Percentiles rank a stretch among this genome's conserved stretches.
Evolutionary conservation across 2,113 vertebrate species (phyloP).

Genomic region (Amphiprion ocellaris): DNA sequence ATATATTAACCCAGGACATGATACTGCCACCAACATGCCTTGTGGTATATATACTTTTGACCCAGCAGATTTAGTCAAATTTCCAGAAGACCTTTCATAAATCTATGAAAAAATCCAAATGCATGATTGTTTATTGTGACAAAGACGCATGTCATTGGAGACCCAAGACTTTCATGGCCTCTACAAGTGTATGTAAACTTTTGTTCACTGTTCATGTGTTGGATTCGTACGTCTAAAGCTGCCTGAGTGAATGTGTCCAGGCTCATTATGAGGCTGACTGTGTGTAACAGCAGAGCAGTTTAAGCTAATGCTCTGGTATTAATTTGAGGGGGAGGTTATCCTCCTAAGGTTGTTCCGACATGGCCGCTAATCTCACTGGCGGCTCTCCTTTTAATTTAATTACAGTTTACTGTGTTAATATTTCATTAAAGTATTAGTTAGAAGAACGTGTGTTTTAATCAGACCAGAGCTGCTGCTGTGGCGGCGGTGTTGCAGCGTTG

Average conservation of each 20-base stretch:
- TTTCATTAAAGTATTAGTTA: constrained; percentile 83
- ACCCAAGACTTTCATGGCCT: too few relatives aligned
- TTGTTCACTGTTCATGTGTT: neutral
- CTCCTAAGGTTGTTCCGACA: constrained; percentile 72
- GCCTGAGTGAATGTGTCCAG: constrained; percentile 6
- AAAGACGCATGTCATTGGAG: too few relatives aligned
- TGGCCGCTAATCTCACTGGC: constrained; percentile 67
- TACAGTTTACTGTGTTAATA: constrained; percentile 82
- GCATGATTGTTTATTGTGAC: too few relatives aligned
- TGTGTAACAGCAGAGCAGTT: constrained; percentile 49
- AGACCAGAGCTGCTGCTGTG: constrained; percentile 1
- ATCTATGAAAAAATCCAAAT: too few relatives aligned
- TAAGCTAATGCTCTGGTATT: constrained; percentile 66
- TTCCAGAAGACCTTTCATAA: too few relatives aligned
- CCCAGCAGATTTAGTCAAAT: too few relatives aligned
- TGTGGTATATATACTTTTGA: too few relatives aligned
- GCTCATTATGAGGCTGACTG: constrained; percentile 40
- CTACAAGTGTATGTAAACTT: too few relatives aligned
- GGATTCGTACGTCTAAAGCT: neutral
- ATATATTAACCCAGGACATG: too few relatives aligned
- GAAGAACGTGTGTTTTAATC: constrained; percentile 76
- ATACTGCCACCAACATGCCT: too few relatives aligned
- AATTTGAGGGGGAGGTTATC: constrained; percentile 71
- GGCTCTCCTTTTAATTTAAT: constrained; percentile 83
- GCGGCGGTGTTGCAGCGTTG: neutral